Conservation (phyloP, 92 coral and sea anemone species). For the Zoanthus sansibaricus region DNA sequence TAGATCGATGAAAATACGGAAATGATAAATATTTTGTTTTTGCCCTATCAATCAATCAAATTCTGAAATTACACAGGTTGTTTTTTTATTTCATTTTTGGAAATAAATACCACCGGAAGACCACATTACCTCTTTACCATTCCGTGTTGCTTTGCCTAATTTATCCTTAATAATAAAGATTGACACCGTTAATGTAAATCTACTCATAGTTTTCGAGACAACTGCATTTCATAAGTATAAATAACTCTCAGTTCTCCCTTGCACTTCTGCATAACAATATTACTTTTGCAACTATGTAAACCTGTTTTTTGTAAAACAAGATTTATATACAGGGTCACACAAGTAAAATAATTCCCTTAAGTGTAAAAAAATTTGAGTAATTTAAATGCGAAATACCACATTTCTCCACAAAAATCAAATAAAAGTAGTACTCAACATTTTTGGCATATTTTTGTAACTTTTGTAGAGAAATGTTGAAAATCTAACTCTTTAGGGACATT, state of each 20-base stretch:
- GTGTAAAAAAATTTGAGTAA: neutral
- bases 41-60: too few relatives aligned
- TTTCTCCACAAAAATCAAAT: constrained; percentile 9
- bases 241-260: constrained; percentile 29
- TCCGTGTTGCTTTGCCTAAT: too few relatives aligned
- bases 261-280: constrained; percentile 2
- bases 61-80: too few relatives aligned
- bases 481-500: constrained; percentile 1
- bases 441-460: constrained; percentile 14
- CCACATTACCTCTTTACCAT: too few relatives aligned
- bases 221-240: neutral
- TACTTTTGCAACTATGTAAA: neutral
- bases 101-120: too few relatives aligned
- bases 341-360: constrained; percentile 5
- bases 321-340: neutral
- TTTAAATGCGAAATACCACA: neutral
- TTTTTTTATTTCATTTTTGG: too few relatives aligned
- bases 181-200: neutral
- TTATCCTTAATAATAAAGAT: too few relatives aligned
- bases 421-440: neutral
- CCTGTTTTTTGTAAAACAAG: neutral
- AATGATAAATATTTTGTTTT: too few relatives aligned
- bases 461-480: neutral
- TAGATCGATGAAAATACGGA: too few relatives aligned
- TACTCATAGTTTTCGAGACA: constrained; percentile 11